Base-by-base conservation (phyloP, 1,140 invertebrate genomes). In the Drosophila arizonae region DNA sequence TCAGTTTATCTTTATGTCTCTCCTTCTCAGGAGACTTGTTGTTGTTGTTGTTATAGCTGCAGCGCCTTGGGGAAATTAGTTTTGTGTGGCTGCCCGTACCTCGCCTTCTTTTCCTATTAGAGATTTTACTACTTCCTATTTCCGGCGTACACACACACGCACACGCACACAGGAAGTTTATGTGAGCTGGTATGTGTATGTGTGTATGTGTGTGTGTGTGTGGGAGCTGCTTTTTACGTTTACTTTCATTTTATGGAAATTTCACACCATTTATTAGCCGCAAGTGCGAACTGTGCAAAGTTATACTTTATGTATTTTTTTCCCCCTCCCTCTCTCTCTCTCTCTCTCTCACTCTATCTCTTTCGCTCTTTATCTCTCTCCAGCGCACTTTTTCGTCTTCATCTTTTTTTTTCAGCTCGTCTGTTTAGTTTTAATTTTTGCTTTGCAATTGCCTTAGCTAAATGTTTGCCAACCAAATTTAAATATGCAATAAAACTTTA, bases 41-140 rank as follows among this genome's bases (percentile, higher is more conserved):
- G 55, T 66, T 62, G 50, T 71, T 62, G 74, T 76, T 81, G 67
- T 75, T 76, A 76, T 63, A 56, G 66, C 73, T 68, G 71, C 82
- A 72, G 84, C 82, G 82, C 82, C 82, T 87, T 87, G 82, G 82
- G 82, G 82, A 87, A 87, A 87, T 87, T 87, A 87, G 82, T 87
- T 87, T 87, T 87, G 84, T 87, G 84, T 43, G 76, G 79, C 81
- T 86, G 76, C 45, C 76, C 60, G 57, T 56, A 65, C 51, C 76
- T 79, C 62, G 71, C 72, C 79, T 78, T 79, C 82, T 77, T 87
- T 86, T 88, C 84, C 84, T 88, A 87, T 86, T 86, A 82, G 68
- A 78, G 72, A 88, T 79, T 87, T 88, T 87, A 87, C 84, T 87
- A 87, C 82, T 87, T 87, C 84, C 79, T 88, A 66, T 76, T 71